Evolutionary conservation across 2,888 invertebrate species (phyloP), one percentile per base, ranked within the genome.

Genomic region (Cephus sareptanus): DNA sequence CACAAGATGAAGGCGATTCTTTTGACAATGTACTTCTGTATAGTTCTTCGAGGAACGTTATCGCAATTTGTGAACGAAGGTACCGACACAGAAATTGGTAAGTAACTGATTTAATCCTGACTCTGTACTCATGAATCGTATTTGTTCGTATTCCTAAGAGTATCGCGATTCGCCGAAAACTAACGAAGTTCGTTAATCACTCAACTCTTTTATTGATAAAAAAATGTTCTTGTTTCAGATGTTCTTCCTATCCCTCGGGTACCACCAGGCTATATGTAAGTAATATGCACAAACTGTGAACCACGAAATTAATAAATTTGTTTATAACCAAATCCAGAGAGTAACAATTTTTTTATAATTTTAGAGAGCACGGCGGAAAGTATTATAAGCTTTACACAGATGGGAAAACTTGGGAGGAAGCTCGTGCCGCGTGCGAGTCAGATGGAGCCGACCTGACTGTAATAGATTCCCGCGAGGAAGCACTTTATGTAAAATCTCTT

Each of bases 391-490:
- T 77, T 23, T 69, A 69, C 70, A 75, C 13, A 12, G 15, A 56
- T 33, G 15, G n/a, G 1, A 69, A 37, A 23, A 69, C 31, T 13
- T 79, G 79, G 79, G n/a, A 73, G 11, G 31, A 30, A 11, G 77
- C 75, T n/a, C 73, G 69, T 75, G 30, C 56, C 3, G n/a, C 31
- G 23, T 79, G 79, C 56, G 69, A 73, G 4, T 33, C 68, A 15
- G 75, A 79, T 30, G 73, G 37, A 31, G 76, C 69, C 34, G 35
- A 77, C 15, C 68, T 80, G 34, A 69, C 74, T 1, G 56, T 76
- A 23, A 77, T 80, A 40, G 76, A 80, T 73, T 79, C 79, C 11
- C 34, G 34, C 1, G 80, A 75, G 3, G 79, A 77, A 34, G 76
- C 80, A 4, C 12, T 31, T 56, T 71, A 75, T 11, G 40, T 80